Evolutionary conservation across 2,888 invertebrate species (phyloP).

Genomic region (Dione vanillae): DNA sequence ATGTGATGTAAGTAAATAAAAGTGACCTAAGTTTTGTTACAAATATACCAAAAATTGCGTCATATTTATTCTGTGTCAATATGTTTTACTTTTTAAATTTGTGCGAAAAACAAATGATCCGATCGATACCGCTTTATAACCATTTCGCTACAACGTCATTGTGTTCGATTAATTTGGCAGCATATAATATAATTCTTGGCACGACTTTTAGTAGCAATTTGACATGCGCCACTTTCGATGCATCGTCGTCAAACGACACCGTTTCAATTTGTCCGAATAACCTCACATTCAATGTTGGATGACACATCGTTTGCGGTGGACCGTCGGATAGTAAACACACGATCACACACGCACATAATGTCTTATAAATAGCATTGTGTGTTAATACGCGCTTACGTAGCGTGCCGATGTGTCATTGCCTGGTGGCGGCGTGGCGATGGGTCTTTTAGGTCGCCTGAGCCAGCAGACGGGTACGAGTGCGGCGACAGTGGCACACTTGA

Average conservation of each 20-base stretch:
- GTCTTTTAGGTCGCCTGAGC: conserved; percentile 53
- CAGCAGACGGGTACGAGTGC: conserved; percentile 65
- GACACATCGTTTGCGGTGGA: conserved; percentile 78
- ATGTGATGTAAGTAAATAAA: not conserved
- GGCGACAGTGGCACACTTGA: conserved; percentile 57
- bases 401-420: conserved; percentile 73
- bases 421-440: conserved; percentile 58
- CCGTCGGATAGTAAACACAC: conserved; percentile 79
- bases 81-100: not conserved
- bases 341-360: conserved; percentile 71
- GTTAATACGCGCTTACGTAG: conserved; percentile 77
- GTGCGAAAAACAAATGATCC: conserved; percentile 8
- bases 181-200: conserved; percentile 60
- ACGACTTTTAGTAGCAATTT: conserved; percentile 45
- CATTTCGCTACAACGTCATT: conserved; percentile 35
- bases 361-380: conserved; percentile 79
- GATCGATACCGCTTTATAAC: conserved; percentile 31
- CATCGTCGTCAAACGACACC: conserved; percentile 52
- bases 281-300: conserved; percentile 73
- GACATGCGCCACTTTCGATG: conserved; percentile 41
- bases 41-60: conserved; percentile 8
- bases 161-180: conserved; percentile 44
- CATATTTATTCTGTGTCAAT: not conserved
- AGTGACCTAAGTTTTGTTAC: conserved; percentile 1
- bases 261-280: conserved; percentile 70